Evolutionary conservation across 1,140 invertebrate species (phyloP), one percentile per base, ranked within the genome.

Genomic region (Drepana arcuata): DNA sequence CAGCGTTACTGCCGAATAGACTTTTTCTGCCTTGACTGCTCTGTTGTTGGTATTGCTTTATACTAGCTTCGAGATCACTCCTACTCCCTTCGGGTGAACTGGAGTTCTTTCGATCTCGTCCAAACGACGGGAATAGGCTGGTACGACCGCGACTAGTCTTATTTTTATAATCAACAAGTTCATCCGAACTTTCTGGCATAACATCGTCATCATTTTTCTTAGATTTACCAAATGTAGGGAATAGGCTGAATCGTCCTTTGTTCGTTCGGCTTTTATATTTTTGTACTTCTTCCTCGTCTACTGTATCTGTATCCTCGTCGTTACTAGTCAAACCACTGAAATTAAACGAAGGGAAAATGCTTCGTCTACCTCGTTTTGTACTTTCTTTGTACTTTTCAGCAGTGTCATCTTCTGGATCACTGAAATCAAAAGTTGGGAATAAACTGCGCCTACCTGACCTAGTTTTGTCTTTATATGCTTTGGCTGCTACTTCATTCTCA

Each of bases 11-110:
- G 26, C 56, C 64, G 56, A 79, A 72, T 38, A 80, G 41, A 40
- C 77, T 82, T 14, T 69, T 84, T 9, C 84, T 70, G 2, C 83
- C 81, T 34, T 65, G 67, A 44, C 75, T 74, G 1, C 53, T 72
- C 54, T 66, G 62, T 10, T 66, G 67, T 39, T 79, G 71, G 39
- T 73, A 82, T 48, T 79, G 58, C 44, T 54, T 69, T 15, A 82
- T 78, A 50, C 64, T 72, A 11, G 53, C 41, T 48, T 75, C 74
- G 13, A 82, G 49, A 42, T 74, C 73, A 31, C 51, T 62, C 10
- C 2, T 10, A 16, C 49, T 34, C 24, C 47, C 31, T 16, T 52
- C 54, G 26, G 59, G 58, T 14, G 59, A 55, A 14, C 61, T 41
- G 43, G 65, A 73, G 35, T 44, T 57, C 47, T 78, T 79, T 16